Percentiles rank a stretch among this genome's conserved stretches.
Evolutionary conservation across 2,113 vertebrate species (phyloP).

Genomic region (Microcebus jonahi): DNA sequence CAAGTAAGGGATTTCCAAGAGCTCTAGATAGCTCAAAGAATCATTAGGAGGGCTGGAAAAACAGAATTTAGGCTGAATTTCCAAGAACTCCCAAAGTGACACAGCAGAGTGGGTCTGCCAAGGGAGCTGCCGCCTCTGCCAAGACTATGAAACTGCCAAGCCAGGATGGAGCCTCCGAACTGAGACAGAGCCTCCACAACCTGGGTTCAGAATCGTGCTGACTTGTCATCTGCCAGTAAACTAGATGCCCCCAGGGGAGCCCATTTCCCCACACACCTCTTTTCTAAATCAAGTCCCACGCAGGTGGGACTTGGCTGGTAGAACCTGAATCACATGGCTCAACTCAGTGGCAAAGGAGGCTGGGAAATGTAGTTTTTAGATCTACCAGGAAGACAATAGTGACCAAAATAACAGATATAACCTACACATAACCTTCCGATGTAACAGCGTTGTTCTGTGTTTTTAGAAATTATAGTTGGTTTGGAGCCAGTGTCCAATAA

Average conservation of each 20-base stretch:
- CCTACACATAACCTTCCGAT: background rate
- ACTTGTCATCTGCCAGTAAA: background rate
- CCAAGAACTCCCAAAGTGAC: background rate
- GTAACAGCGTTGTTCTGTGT: background rate
- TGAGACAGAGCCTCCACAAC: background rate
- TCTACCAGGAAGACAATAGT: background rate
- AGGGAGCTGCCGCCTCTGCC: background rate
- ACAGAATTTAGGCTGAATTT: background rate
- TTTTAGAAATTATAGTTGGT: background rate
- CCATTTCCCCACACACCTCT: background rate
- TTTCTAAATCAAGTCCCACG: background rate
- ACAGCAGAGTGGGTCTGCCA: background rate
- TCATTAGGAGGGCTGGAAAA: background rate
- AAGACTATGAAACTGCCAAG: background rate
- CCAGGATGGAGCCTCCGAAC: background rate
- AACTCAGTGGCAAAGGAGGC: background rate
- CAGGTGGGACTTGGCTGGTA: background rate
- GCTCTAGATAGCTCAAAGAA: background rate
- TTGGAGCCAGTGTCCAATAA: background rate
- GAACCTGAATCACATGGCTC: background rate
- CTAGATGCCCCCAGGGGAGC: background rate
- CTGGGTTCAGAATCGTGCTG: background rate
- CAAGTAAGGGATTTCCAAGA: background rate
- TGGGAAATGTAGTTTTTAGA: background rate
- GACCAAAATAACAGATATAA: background rate